Percentiles rank a stretch among this genome's conserved stretches.
Conservation (phyloP, 2,888 invertebrate genomes). For the Eristalis arbustorum region DNA sequence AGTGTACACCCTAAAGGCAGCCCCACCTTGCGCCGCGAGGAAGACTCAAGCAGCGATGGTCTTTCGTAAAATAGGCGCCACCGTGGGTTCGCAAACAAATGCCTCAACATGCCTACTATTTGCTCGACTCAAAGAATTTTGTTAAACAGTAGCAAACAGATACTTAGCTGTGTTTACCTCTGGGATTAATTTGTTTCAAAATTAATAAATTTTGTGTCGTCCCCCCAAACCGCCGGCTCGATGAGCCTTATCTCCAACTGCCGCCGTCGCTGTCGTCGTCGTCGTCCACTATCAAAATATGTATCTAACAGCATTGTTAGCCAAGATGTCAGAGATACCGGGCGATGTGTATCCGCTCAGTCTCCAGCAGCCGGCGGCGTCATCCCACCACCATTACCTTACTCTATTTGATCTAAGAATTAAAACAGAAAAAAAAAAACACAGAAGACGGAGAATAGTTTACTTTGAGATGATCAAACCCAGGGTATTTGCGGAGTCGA, state of each 20-base stretch:
- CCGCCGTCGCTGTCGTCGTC: not conserved
- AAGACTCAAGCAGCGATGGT: not conserved
- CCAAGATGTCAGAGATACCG: conserved; percentile 38
- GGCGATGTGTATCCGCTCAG: not conserved
- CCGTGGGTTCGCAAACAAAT: conserved; percentile 21
- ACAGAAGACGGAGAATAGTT: not conserved
- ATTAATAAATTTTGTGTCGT: conserved; percentile 35
- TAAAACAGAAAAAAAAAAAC: conserved; percentile 20
- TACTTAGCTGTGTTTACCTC: conserved; percentile 33
- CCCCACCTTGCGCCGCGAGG: not conserved
- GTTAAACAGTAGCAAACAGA: conserved; percentile 55
- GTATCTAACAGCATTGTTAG: conserved; percentile 31
- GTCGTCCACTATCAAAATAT: conserved; percentile 31
- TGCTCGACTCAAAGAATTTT: conserved; percentile 26
- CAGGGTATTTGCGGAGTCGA: conserved; percentile 62
- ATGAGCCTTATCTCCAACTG: conserved; percentile 14
- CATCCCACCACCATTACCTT: not conserved
- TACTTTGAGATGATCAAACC: conserved; percentile 25
- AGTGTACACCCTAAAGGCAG: not conserved
- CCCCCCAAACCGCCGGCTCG: not conserved
- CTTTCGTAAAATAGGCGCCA: conserved; percentile 45
- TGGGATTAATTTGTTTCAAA: conserved; percentile 43
- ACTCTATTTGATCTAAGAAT: conserved; percentile 47
- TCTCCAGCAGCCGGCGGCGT: not conserved
- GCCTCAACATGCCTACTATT: conserved; percentile 31